Evolutionary conservation across 2,113 vertebrate species (phyloP), one percentile per base, ranked within the genome.

Genomic region (Electrona antarctica): DNA sequence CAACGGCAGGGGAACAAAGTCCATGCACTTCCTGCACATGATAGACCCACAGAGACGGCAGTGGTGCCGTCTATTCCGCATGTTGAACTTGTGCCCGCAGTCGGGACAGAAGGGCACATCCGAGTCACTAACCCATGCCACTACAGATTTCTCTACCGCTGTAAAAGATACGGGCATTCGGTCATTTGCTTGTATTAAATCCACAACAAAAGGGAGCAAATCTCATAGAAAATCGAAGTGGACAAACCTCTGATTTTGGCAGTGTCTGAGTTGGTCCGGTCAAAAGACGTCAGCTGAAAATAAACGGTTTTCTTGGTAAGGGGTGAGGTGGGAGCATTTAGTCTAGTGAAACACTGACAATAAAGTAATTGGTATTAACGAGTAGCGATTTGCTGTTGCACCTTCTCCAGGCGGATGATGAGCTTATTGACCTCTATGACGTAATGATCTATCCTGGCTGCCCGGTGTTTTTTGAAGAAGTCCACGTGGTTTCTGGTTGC

Each of bases 401-500:
- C 97, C 95, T 99, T 99, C 88, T 98, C 97, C 89, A 99, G 93
- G 74, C 98, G 95, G 85, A 99, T 99, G 85, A 99, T 94, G 75
- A 98, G 92, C 85, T 99, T 99, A 91, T 99, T 99, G 84, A 99
- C 95, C 90, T 99, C 98, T 72, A 99, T 94, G 76, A 99, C 97
- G 67, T 98, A 98, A 88, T 99, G 97, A 84, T 99, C 97, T 81
- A 99, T 99, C 76, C 98, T 93, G 73, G 95, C 97, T 64, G 97
- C 98, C 67, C 98, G 88, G 70, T 98, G 95, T 73, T 95, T 97
- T 90, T 98, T 99, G 85, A 99, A 99, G 61, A 92, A 83, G 8
- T 96, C 95, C 74, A 98, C 90, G 81, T 98, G 96, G 89, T 94
- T 98, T 90, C 93, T 93, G 57, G 89, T 85, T 69, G 95, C 95